Conservation (phyloP, 2,888 invertebrate genomes). For the Miltochrista miniata region DNA sequence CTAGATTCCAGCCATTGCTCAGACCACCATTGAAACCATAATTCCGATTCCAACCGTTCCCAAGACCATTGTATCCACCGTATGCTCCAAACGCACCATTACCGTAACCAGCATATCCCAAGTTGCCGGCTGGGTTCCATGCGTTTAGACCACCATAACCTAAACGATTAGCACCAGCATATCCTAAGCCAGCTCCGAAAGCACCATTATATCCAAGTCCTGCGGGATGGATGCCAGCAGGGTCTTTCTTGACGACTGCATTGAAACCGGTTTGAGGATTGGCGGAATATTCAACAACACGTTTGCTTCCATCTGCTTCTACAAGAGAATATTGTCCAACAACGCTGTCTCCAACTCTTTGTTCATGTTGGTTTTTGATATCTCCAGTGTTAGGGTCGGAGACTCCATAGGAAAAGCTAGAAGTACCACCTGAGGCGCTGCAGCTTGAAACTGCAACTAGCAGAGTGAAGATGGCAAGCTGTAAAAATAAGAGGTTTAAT, state of each 20-base stretch:
- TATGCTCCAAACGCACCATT: not conserved
- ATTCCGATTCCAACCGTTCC: conserved; percentile 1
- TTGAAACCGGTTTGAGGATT: conserved; percentile 76
- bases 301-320: conserved; percentile 76
- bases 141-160: conserved; percentile 3
- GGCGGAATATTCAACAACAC: conserved; percentile 77
- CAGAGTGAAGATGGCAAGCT: conserved; percentile 59
- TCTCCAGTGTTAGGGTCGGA: conserved; percentile 67
- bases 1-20: conserved; percentile 9
- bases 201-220: conserved; percentile 54
- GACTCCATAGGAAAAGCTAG: conserved; percentile 66
- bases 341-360: conserved; percentile 84
- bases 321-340: conserved; percentile 73
- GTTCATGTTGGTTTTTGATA: conserved; percentile 79
- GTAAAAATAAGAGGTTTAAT: no score
- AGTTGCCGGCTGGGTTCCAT: not conserved
- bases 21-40: conserved; percentile 3
- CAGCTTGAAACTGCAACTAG: conserved; percentile 49
- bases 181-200: not conserved
- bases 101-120: not conserved
- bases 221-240: conserved; percentile 26
- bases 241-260: conserved; percentile 73
- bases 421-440: conserved; percentile 53
- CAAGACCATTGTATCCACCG: conserved; percentile 5
- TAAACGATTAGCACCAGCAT: not conserved